These are phyloP conservation scores for Microtus pennsylvanicus DNA, from an alignment of 2,113 vertebrate genomes.

Conservation along the genomic window DNA sequence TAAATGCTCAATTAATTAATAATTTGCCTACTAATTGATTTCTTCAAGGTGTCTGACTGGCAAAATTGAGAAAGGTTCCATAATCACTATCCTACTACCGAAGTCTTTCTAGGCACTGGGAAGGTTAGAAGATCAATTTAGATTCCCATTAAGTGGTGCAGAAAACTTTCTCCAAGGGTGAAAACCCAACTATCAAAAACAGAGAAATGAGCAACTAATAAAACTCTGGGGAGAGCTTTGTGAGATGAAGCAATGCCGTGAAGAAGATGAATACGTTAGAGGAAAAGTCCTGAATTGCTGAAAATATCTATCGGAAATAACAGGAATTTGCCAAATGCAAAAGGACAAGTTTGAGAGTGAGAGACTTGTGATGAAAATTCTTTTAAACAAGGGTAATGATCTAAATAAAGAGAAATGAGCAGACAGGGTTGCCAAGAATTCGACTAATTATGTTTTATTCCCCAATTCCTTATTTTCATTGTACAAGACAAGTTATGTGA, in stretches of 20 bases:
- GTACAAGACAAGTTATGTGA: not conserved
- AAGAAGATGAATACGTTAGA: conserved; percentile 55
- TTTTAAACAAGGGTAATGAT: conserved; percentile 69
- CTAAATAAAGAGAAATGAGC: conserved; percentile 67
- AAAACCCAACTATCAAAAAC: conserved; percentile 83
- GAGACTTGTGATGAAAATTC: conserved; percentile 57
- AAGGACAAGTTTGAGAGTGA: conserved; percentile 64
- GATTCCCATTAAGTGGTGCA: conserved; percentile 65
- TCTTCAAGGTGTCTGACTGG: conserved; percentile 85
- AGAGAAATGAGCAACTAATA: conserved; percentile 71
- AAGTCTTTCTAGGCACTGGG: conserved; percentile 68
- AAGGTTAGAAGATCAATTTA: conserved; percentile 70
- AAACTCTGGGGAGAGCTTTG: conserved; percentile 49
- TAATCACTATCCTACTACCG: conserved; percentile 76
- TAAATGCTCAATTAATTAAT: conserved; percentile 87
- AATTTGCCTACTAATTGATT: conserved; percentile 87
- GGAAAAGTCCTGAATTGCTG: conserved; percentile 50
- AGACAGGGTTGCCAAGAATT: not conserved
- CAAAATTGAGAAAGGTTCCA: conserved; percentile 82
- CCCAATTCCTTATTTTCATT: conserved; percentile 1
- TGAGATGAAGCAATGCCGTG: conserved; percentile 50
- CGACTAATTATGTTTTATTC: conserved; percentile 19
- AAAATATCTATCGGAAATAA: conserved; percentile 60
- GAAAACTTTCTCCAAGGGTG: conserved; percentile 77
- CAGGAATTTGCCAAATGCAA: conserved; percentile 58